These are phyloP conservation scores for Nothocercus julius DNA, from an alignment of 2,113 vertebrate species.

Conservation along the genomic window DNA sequence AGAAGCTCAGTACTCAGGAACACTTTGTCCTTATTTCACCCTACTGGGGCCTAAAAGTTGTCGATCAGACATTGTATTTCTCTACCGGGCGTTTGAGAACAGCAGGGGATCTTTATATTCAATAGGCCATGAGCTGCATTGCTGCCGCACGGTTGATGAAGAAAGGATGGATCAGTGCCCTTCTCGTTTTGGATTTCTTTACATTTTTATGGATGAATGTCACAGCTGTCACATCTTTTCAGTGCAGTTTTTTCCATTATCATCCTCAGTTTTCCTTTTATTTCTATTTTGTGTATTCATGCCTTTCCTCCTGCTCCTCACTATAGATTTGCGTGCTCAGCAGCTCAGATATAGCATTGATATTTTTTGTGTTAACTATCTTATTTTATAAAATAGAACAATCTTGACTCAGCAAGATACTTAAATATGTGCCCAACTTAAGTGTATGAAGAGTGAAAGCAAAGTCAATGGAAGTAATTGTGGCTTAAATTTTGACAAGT, in stretches of 20 bases:
- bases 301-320: neutral
- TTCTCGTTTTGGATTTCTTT: conserved; percentile 41
- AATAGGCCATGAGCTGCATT: conserved; percentile 50
- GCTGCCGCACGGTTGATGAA: conserved; percentile 46
- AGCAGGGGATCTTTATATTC: conserved; percentile 49
- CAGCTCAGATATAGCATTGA: neutral
- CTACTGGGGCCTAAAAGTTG: conserved; percentile 28
- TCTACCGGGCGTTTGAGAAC: neutral
- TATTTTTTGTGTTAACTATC: neutral
- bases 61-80: conserved; percentile 32
- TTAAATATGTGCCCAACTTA: neutral
- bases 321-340: neutral
- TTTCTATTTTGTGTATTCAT: neutral
- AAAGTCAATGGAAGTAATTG: neutral
- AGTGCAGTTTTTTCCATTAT: conserved; percentile 9
- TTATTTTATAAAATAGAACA: neutral
- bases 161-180: conserved; percentile 40
- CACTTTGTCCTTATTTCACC: conserved; percentile 54
- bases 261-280: neutral
- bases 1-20: conserved; percentile 15
- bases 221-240: conserved; percentile 22
- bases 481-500: neutral
- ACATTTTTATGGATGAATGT: conserved; percentile 55
- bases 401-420: conserved; percentile 20
- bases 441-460: neutral